Evolutionary conservation across 1,140 invertebrate genomes (phyloP), one percentile per base, ranked within the genome.

Genomic region (Nylanderia fulva): DNA sequence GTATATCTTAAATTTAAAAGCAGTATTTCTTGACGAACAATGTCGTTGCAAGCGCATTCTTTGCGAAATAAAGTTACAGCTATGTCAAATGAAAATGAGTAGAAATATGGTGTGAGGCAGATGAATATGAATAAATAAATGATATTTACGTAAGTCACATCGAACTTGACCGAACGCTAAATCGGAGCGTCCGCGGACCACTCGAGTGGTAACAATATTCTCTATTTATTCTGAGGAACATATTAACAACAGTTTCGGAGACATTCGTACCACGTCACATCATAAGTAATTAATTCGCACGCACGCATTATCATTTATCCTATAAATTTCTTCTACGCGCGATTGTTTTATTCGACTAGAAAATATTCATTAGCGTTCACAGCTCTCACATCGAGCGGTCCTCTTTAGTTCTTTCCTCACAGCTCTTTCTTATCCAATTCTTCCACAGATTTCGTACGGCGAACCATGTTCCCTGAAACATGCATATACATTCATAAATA

Each of bases 261-360:
- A 76, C 76, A 88, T 63, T 90, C 79, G 80, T 27, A 75, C 83
- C 56, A 61, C 13, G 29, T 9, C 61, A 36, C n/a, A 11, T n/a
- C 42, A 52, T 48, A 29, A 58, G n/a, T 36, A 71, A 42, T 82
- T 33, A 56, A 33, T 54, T 72, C 36, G 48, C 76, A 85, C 60
- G 11, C 71, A 86, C 58, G 11, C 63, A 63, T 82, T 29, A 21
- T 15, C 42, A 77, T 27, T 42, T 61, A 77, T 71, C 27, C 61
- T 45, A 83, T 64, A n/a, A 76, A 56, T n/a, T n/a, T n/a, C 36
- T 71, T 5, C 13, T 82, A 39, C 29, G 36, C 79, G 61, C 36
- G 39, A 56, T 74, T 68, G 39, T 86, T 56, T 69, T 79, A 63
- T 79, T 71, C 86, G 92, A 92, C 92, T 92, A 92, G 92, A 92